Conservation (phyloP, 92 coral and sea anemone genomes). For the Metridium senile region DNA sequence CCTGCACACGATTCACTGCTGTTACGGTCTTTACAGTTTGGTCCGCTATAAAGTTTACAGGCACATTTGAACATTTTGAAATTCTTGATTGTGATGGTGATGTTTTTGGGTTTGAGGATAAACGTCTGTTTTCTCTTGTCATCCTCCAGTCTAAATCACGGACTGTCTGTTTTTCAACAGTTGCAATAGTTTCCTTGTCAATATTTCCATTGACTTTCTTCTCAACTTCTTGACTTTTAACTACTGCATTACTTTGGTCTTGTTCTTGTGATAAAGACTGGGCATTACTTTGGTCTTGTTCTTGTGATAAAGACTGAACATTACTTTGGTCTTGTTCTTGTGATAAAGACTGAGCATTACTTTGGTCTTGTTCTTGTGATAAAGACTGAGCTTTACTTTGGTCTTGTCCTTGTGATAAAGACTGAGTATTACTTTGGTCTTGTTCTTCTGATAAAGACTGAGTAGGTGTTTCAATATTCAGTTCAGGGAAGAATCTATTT, state of each 20-base stretch:
- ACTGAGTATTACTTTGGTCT: background rate
- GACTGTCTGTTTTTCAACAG: background rate
- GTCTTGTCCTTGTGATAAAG: background rate
- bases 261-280: background rate
- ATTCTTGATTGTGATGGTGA: background rate
- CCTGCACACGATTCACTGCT: constrained; percentile 34
- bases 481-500: constrained; percentile 1
- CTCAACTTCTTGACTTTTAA: background rate
- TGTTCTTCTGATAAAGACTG: background rate
- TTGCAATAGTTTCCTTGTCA: background rate
- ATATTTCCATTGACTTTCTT: background rate
- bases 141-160: constrained; percentile 10
- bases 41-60: constrained; percentile 68
- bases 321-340: background rate
- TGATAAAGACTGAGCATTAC: background rate
- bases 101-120: background rate
- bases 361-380: background rate
- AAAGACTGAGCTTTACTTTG: background rate
- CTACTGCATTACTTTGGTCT: background rate
- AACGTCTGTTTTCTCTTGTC: constrained; percentile 3
- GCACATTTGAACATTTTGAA: constrained; percentile 4
- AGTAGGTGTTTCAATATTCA: background rate
- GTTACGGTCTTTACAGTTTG: constrained; percentile 46
- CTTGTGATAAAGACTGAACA: background rate
- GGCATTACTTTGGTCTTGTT: background rate